A percentile compares a stretch with the other conserved stretches of the same genome.
These are phyloP conservation scores for Halcyon badia DNA, from an alignment of 2,797 vertebrate species.

Conservation along the genomic window DNA sequence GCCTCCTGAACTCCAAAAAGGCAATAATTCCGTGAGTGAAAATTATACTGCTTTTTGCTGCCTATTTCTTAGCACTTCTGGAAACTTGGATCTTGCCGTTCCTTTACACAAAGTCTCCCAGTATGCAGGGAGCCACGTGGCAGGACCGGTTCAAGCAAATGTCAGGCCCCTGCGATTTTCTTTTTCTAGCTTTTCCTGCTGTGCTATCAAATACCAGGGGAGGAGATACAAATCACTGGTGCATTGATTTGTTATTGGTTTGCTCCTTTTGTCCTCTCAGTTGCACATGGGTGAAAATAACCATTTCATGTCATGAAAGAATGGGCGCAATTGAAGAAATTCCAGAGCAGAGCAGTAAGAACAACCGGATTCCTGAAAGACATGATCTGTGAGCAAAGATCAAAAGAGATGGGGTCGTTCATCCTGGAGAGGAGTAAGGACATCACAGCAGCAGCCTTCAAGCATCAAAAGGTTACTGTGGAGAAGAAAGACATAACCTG, in stretches of 20 bases:
- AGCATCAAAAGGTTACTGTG: background rate
- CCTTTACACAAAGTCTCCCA: background rate
- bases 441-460: background rate
- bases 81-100: background rate
- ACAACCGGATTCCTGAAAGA: background rate
- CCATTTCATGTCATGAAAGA: background rate
- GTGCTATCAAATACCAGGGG: rapidly evolving
- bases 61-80: conserved; percentile 28
- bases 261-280: background rate
- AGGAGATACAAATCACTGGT: background rate
- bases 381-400: background rate
- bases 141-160: background rate
- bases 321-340: background rate
- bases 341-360: background rate
- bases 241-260: background rate
- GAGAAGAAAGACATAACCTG: background rate
- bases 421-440: background rate
- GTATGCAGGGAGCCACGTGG: background rate
- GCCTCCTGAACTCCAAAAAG: background rate
- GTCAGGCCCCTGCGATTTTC: background rate
- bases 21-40: conserved; percentile 1
- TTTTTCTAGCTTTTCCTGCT: background rate
- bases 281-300: background rate
- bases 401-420: background rate
- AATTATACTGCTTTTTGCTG: background rate